phyloP scores from a whole-genome alignment of 2,888 invertebrate genomes.

The Drosophila formosana region DNA sequence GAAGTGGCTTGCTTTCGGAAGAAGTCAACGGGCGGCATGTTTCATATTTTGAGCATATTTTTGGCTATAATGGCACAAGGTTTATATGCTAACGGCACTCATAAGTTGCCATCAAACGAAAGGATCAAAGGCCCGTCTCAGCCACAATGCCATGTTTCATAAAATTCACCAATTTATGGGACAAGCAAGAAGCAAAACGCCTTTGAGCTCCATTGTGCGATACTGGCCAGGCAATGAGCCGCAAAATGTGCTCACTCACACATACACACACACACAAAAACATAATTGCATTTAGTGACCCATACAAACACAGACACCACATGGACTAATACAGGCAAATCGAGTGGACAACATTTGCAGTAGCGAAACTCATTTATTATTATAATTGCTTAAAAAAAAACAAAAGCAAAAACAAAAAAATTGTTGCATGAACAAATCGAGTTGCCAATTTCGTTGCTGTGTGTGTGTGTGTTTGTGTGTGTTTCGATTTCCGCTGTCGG shows the following conservation, averaged over 20 bases:
- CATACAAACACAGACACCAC: slow-evolving; percentile 18
- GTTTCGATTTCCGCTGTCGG: slow-evolving; percentile 46
- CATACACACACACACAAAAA: slow-evolving; percentile 24
- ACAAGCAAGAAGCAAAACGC: neutral
- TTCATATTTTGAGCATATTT: neutral
- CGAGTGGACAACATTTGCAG: slow-evolving; percentile 33
- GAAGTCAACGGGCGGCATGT: too few species aligned
- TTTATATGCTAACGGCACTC: neutral
- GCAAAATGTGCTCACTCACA: slow-evolving; percentile 44
- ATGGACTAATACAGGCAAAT: neutral
- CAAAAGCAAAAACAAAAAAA: slow-evolving; percentile 14
- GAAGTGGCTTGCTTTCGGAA: neutral
- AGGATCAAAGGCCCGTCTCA: slow-evolving; percentile 7
- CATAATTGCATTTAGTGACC: slow-evolving; percentile 67
- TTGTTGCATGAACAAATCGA: slow-evolving; percentile 45
- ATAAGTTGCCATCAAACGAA: slow-evolving; percentile 5
- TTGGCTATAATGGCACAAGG: neutral
- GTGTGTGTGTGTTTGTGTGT: slow-evolving; percentile 22
- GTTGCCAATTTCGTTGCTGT: slow-evolving; percentile 22
- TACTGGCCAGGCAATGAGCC: slow-evolving; percentile 37
- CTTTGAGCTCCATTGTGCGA: slow-evolving; percentile 20
- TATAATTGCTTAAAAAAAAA: slow-evolving; percentile 66
- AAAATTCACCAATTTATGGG: slow-evolving; percentile 16
- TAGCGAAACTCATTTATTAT: slow-evolving; percentile 70
- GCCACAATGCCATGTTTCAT: slow-evolving; percentile 11